These are phyloP conservation scores for Caenorhabditis sp. DNA, from an alignment of 2,888 invertebrate genomes.

Conservation along the genomic window DNA sequence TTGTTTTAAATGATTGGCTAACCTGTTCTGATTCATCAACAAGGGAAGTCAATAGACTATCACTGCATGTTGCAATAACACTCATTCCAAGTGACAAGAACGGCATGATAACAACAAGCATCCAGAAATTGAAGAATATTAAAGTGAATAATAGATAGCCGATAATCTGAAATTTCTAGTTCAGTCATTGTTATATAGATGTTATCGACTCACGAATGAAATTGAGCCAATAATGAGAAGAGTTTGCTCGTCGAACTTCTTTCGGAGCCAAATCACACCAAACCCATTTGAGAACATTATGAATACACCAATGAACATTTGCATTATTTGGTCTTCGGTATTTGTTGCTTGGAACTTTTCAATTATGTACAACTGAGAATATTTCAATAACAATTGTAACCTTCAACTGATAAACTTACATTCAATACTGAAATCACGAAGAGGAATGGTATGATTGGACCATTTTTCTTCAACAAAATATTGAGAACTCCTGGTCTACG, in stretches of 20 bases:
- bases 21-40: slow-evolving; percentile 58
- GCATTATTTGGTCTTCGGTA: slow-evolving; percentile 50
- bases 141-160: slow-evolving; percentile 44
- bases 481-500: slow-evolving; percentile 49
- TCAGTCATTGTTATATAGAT: not conserved
- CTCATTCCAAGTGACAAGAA: slow-evolving; percentile 56
- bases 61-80: slow-evolving; percentile 51
- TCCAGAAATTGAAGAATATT: slow-evolving; percentile 50
- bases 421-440: slow-evolving; percentile 52
- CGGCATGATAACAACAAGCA: slow-evolving; percentile 55
- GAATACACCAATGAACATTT: slow-evolving; percentile 54
- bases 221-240: slow-evolving; percentile 48
- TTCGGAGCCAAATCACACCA: slow-evolving; percentile 56
- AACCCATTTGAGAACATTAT: slow-evolving; percentile 61
- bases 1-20: not conserved
- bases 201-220: slow-evolving; percentile 46
- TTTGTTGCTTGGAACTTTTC: slow-evolving; percentile 54
- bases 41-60: slow-evolving; percentile 52
- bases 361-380: slow-evolving; percentile 59
- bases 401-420: slow-evolving; percentile 24
- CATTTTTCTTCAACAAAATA: slow-evolving; percentile 55
- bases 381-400: too few species aligned
- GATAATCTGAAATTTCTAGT: slow-evolving; percentile 24
- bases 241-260: slow-evolving; percentile 54
- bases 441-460: slow-evolving; percentile 49